Conservation (phyloP, 1,140 invertebrate genomes). For the Berghia stephanieae region DNA sequence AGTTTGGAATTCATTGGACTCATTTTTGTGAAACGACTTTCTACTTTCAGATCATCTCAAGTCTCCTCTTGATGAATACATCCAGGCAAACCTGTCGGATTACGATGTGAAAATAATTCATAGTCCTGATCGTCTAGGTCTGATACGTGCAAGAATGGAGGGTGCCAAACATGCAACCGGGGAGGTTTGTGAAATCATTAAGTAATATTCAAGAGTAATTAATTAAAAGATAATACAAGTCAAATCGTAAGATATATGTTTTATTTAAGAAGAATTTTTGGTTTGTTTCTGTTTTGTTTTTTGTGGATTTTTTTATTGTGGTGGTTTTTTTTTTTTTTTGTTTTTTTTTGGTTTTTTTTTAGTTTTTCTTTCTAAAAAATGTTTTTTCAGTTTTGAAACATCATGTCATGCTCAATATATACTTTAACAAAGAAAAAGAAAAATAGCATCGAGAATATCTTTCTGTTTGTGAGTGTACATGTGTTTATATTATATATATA, state of each 20-base stretch:
- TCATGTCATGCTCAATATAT: not conserved
- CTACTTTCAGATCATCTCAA: constrained; percentile 81
- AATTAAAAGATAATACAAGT: not conserved
- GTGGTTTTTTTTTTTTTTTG: not conserved
- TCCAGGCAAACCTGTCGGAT: constrained; percentile 69
- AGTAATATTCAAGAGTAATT: not conserved
- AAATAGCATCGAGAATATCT: not conserved
- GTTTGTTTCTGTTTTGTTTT: not conserved
- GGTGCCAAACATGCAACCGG: constrained; percentile 81
- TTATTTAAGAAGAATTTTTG: not conserved
- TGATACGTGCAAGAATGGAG: constrained; percentile 90
- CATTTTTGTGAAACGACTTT: not conserved
- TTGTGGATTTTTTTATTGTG: not conserved
- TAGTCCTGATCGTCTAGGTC: constrained; percentile 82
- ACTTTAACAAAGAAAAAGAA: not conserved
- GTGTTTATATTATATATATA: too few species aligned
- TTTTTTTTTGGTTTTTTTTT: not conserved
- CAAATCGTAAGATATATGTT: not conserved
- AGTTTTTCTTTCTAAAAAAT: not conserved
- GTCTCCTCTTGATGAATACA: constrained; percentile 89
- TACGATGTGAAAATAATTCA: constrained; percentile 80
- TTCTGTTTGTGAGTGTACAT: too few species aligned
- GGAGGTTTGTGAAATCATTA: constrained; percentile 18
- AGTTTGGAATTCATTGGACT: not conserved
- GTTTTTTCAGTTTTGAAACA: not conserved